Percentiles rank a stretch among this genome's conserved stretches.
Evolutionary conservation across 2,888 invertebrate genomes (phyloP).

Genomic region (Dasysyrphus albostriatus): DNA sequence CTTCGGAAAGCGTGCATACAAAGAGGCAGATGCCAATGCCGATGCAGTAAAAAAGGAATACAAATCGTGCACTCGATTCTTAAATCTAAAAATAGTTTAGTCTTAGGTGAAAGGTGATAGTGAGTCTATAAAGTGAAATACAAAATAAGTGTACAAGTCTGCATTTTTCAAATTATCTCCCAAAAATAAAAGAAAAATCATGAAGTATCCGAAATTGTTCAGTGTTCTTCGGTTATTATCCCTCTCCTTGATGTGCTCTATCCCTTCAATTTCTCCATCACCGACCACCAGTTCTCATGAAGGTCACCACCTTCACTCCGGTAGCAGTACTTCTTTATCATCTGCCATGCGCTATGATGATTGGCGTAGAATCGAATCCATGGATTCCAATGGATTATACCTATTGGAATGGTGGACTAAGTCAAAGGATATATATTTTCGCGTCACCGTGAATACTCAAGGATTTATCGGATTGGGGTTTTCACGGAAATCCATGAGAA

Average conservation of each 20-base stretch:
- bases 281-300: constrained; percentile 40
- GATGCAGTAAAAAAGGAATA: constrained; percentile 28
- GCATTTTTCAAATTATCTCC: not conserved
- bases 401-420: constrained; percentile 88
- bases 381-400: constrained; percentile 83
- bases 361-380: constrained; percentile 82
- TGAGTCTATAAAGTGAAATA: not conserved
- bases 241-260: not conserved
- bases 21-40: constrained; percentile 61
- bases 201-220: constrained; percentile 46
- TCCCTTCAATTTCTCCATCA: constrained; percentile 26
- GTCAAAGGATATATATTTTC: constrained; percentile 91
- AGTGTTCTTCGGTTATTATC: constrained; percentile 30
- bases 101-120: not conserved
- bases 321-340: not conserved
- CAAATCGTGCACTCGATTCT: constrained; percentile 29
- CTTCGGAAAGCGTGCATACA: constrained; percentile 22
- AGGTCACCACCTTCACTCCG: constrained; percentile 28
- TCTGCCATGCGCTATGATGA: constrained; percentile 79
- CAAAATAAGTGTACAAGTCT: not conserved
- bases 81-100: constrained; percentile 45
- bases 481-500: constrained; percentile 89
- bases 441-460: constrained; percentile 91
- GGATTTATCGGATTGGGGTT: constrained; percentile 95
- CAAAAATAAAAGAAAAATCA: constrained; percentile 17